Percentiles rank a stretch among this genome's conserved stretches.
phyloP scores from a whole-genome alignment of 2,113 vertebrate species.

The Anolis sagrei region DNA sequence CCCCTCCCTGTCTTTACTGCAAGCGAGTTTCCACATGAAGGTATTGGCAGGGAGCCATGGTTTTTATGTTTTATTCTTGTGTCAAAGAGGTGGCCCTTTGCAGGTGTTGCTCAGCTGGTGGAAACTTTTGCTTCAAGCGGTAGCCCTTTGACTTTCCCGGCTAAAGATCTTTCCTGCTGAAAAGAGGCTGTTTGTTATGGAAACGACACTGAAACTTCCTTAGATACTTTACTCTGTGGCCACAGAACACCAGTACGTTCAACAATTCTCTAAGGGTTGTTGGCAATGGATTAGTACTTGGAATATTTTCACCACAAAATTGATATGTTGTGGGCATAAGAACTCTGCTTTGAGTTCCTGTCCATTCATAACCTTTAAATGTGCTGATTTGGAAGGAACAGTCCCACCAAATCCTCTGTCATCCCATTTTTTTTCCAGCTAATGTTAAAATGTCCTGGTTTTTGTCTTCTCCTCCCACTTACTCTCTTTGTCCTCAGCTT shows the following conservation, averaged over 20 bases:
- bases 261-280: not conserved
- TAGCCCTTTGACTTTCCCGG: conserved; percentile 44
- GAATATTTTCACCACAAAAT: not conserved
- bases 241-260: conserved; percentile 34
- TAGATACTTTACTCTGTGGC: conserved; percentile 40
- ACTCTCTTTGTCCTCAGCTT: too few relatives aligned
- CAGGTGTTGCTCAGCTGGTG: conserved; percentile 54
- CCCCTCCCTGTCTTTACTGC: conserved; percentile 5
- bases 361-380: too few relatives aligned
- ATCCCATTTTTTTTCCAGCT: too few relatives aligned
- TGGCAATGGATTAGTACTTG: not conserved
- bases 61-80: conserved; percentile 56
- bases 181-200: conserved; percentile 27
- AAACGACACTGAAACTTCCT: conserved; percentile 50
- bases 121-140: conserved; percentile 44
- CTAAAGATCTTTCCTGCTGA: conserved; percentile 46
- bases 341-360: not conserved
- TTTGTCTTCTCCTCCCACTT: too few relatives aligned
- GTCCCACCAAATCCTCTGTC: too few relatives aligned
- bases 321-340: not conserved
- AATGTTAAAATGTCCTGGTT: too few relatives aligned
- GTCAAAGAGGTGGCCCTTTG: conserved; percentile 50
- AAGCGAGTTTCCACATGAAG: conserved; percentile 45
- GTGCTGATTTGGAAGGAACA: too few relatives aligned
- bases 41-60: conserved; percentile 55